Evolutionary conservation across 2,888 invertebrate species (phyloP).

Genomic region (Callosobruchus maculatus): DNA sequence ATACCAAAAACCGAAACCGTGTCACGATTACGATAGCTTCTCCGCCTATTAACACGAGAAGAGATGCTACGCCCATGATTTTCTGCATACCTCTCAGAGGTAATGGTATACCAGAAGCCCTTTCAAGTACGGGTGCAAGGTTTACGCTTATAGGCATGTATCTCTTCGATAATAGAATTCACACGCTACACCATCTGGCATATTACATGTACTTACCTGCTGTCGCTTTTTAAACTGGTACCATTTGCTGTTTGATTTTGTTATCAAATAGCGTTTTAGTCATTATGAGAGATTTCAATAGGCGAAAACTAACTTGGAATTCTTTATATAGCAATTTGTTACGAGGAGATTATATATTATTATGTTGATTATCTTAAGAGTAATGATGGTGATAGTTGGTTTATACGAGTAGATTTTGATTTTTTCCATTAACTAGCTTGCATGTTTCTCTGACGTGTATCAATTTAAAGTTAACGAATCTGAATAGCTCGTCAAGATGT

Average conservation of each 20-base stretch:
- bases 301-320: not conserved
- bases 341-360: not conserved
- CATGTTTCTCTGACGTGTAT: too few relatives aligned
- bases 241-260: not conserved
- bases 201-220: not conserved
- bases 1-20: too few relatives aligned
- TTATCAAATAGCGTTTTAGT: not conserved
- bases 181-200: not conserved
- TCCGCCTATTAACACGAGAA: too few relatives aligned
- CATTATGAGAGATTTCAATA: not conserved
- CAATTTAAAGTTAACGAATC: too few relatives aligned
- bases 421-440: too few relatives aligned
- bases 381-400: not conserved
- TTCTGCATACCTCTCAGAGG: not conserved
- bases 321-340: not conserved
- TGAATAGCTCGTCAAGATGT: too few relatives aligned
- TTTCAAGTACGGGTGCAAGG: not conserved
- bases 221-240: not conserved
- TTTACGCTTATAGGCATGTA: not conserved
- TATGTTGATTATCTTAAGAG: not conserved
- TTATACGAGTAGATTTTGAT: not conserved
- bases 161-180: not conserved
- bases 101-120: not conserved
- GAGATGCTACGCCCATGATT: too few relatives aligned
- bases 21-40: too few relatives aligned